phyloP scores from a whole-genome alignment of 2,888 invertebrate species.

The Strigamia maritima region DNA sequence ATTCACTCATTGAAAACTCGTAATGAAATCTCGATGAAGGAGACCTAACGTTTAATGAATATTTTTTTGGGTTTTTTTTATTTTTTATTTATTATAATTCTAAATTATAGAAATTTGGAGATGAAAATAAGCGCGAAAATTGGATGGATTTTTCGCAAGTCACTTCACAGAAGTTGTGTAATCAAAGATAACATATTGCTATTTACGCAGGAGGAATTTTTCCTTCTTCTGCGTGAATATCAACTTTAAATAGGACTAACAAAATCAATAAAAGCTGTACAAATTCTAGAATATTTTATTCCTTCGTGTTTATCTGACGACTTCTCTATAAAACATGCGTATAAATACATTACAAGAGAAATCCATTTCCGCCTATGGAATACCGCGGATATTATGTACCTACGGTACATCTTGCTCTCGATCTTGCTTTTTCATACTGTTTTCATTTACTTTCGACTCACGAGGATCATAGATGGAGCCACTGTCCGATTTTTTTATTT shows the following conservation, averaged over 20 bases:
- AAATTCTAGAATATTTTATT: constrained; percentile 25
- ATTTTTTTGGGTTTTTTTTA: neutral
- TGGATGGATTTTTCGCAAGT: constrained; percentile 5
- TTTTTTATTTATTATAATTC: neutral
- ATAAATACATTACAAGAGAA: constrained; percentile 26
- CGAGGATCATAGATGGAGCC: neutral
- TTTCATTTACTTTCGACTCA: neutral
- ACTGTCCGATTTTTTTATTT: neutral
- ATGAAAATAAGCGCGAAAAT: neutral
- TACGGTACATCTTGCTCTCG: neutral
- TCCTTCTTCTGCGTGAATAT: neutral
- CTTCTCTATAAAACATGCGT: constrained; percentile 17
- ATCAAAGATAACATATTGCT: constrained; percentile 15
- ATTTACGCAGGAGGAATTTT: constrained; percentile 10
- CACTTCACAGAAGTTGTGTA: neutral
- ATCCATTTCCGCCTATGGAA: constrained; percentile 1
- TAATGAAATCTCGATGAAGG: constrained; percentile 20
- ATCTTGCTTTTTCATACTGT: neutral
- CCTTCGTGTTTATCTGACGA: constrained; percentile 9
- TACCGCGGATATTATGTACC: neutral
- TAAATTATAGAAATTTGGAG: neutral
- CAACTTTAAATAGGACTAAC: constrained; percentile 1
- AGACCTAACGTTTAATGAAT: neutral
- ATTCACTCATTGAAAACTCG: constrained; percentile 20
- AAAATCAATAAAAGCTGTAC: constrained; percentile 34